Evolutionary conservation across 2,888 invertebrate species (phyloP).

Genomic region (Netelia virgata): DNA sequence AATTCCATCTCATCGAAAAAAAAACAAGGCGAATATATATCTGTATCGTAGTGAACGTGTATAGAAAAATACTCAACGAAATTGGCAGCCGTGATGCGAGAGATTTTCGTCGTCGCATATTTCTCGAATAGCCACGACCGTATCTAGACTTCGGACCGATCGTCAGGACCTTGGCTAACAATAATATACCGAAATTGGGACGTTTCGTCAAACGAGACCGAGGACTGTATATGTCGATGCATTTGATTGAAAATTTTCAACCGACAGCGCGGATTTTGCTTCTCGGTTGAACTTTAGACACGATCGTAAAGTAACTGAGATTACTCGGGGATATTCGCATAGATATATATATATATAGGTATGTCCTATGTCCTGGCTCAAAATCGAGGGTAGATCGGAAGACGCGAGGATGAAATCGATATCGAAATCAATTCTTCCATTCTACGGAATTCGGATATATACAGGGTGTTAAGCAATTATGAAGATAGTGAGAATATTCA

Average conservation of each 20-base stretch:
- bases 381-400: background rate
- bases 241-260: slow-evolving; percentile 19
- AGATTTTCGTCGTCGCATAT: slow-evolving; percentile 1
- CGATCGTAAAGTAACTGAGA: slow-evolving; percentile 30
- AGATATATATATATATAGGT: background rate
- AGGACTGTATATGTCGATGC: background rate
- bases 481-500: too few species aligned
- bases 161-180: slow-evolving; percentile 5
- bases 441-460: too few species aligned
- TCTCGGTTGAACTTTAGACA: slow-evolving; percentile 7
- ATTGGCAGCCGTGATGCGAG: too few species aligned
- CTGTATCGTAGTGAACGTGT: too few species aligned
- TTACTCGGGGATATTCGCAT: slow-evolving; percentile 8
- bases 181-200: slow-evolving; percentile 27
- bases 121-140: slow-evolving; percentile 6
- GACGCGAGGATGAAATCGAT: too few species aligned
- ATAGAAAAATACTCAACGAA: too few species aligned
- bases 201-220: slow-evolving; percentile 18
- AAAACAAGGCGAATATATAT: too few species aligned
- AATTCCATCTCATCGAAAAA: too few species aligned
- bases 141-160: slow-evolving; percentile 9
- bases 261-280: slow-evolving; percentile 19
- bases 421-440: too few species aligned
- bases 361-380: background rate
- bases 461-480: too few species aligned